Evolutionary conservation across 2,888 invertebrate genomes (phyloP), one percentile per base, ranked within the genome.

Genomic region (Diaperis boleti): DNA sequence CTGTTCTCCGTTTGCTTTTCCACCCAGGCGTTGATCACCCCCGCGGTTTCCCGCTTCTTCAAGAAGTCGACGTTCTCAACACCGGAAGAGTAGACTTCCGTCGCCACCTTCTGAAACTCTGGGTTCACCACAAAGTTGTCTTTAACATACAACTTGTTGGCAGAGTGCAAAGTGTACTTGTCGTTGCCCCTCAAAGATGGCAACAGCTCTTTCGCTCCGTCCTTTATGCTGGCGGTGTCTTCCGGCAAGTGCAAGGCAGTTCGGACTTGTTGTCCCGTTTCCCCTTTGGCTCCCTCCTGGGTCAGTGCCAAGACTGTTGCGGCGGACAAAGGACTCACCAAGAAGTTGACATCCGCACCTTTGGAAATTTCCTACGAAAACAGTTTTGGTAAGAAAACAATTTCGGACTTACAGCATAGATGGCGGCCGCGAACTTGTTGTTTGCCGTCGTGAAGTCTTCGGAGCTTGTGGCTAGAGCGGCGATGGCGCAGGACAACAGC

Each of bases 241-340:
- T 45, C 18, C 1, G 45, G 45, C 1, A 45, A 8, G 10, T 45
- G 45, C 5, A 45, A 11, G 10, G 45, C 45, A 29, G 4, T 26
- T 29, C 29, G 41, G 2, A 54, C 11, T 31, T 54, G 41, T 54
- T 54, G 17, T 3, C 29, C 26, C 5, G 54, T 37, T 1, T 13
- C 8, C 0, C 52, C 52, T 37, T 29, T 54, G 15, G 39, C 26
- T 1, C 41, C 54, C 4, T 41, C 15, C 17, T 54, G 41, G 3
- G 54, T 15, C 2, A 54, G 13, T 13, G 54, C 54, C 1, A 54
- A 42, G 42, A 42, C 18, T n/a, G 31, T 54, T 41, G 26, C 41
- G 31, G 54, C 54, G 0, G 54, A 54, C 11, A 54, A 42, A 1
- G 54, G 54, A 29, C 54, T 54, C 15, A 54, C 17, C 14, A 54